Conservation (phyloP, 2,888 invertebrate genomes). For the Rhopalosiphum nymphaeae region DNA sequence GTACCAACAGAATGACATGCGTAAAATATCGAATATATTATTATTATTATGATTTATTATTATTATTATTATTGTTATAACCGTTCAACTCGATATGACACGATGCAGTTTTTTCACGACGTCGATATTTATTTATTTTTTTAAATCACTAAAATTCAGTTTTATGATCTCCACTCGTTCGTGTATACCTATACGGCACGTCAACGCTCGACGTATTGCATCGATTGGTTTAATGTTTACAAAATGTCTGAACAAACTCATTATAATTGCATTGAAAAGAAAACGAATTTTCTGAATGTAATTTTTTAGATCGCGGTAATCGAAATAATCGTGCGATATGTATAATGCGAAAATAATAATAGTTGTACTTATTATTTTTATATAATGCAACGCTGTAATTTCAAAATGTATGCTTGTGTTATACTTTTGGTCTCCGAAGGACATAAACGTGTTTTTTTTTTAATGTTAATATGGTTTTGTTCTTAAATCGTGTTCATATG, state of each 20-base stretch:
- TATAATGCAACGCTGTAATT: background rate
- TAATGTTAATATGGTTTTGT: background rate
- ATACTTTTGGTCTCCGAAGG: background rate
- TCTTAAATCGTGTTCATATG: background rate
- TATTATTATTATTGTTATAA: background rate
- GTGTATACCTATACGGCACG: background rate
- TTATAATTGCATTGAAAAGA: background rate
- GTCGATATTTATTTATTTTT: conserved; percentile 6
- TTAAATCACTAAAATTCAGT: background rate
- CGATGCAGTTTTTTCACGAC: background rate
- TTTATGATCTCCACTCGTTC: background rate
- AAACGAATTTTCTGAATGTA: background rate
- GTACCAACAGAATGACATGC: background rate
- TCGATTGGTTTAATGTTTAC: background rate
- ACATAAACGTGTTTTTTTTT: conserved; percentile 2
- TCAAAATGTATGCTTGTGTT: background rate
- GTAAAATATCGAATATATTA: background rate
- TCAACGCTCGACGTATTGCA: background rate
- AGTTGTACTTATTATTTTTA: background rate
- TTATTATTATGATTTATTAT: background rate
- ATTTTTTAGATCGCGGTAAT: background rate
- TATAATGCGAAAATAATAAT: background rate
- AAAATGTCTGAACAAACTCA: background rate
- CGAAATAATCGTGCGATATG: background rate
- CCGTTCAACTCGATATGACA: background rate